Conservation (phyloP, 2,797 vertebrate genomes). For the Oophaga sylvatica region DNA sequence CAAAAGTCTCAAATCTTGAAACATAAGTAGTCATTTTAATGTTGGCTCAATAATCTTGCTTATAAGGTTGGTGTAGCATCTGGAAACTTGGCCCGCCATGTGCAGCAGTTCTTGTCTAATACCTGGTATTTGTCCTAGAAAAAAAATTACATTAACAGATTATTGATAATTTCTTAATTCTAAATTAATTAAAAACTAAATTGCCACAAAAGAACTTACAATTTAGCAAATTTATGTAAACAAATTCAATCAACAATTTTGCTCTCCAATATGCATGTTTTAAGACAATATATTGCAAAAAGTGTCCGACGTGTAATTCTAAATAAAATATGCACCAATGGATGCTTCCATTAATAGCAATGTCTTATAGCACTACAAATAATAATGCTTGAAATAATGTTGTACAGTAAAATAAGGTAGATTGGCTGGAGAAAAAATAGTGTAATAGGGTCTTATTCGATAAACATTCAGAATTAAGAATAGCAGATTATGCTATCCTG, state of each 20-base stretch:
- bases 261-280: not conserved
- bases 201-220: not conserved
- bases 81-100: conserved; percentile 66
- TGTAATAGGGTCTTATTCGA: no score
- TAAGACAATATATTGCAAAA: not conserved
- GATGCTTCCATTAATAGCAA: no score
- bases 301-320: not conserved
- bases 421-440: no score
- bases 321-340: no score
- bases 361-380: no score
- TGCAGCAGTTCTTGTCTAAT: conserved; percentile 65
- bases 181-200: not conserved
- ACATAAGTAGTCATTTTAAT: conserved; percentile 61
- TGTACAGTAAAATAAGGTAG: no score
- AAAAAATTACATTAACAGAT: not conserved
- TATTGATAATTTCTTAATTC: not conserved
- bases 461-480: no score
- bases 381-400: no score
- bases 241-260: not conserved
- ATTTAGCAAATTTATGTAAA: not conserved
- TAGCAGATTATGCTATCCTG: no score
- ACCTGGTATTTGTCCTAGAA: conserved; percentile 43
- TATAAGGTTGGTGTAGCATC: conserved; percentile 71
- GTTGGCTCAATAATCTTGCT: conserved; percentile 65
- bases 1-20: not conserved